Base-by-base conservation (phyloP, 2,888 invertebrate genomes). In the Fragum whitleyi region DNA sequence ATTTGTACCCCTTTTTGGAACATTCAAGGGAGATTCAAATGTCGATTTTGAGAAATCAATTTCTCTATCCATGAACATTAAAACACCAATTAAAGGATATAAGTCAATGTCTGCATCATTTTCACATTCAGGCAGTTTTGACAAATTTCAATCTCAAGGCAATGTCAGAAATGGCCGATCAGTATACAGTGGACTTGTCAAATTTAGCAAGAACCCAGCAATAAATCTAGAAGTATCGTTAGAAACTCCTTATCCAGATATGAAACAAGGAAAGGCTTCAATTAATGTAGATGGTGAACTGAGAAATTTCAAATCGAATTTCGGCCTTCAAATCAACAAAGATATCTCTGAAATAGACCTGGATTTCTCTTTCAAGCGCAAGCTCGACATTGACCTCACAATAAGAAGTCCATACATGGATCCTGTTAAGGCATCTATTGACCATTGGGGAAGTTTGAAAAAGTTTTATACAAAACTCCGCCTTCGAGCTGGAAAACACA, bases 241-340 rank as follows among this genome's bases (percentile, higher is more conserved):
- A 0, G 14, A 69, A 21, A 83, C 83, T 57, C 83, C 83, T 62
- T 68, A 74, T 28, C 9, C 67, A 14, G 59, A n/a, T 2, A 74
- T 32, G 62, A 71, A 42, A 21, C 51, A 70, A 14, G 28, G 65
- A 21, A 74, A 72, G 61, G 19, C 79, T n/a, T 61, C 77, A 1
- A 14, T 74, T n/a, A 69, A 62, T n/a, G 51, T 75, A 14, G 83
- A 80, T 29, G 80, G 83, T 26, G n/a, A 55, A 16, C n/a, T 72
- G 1, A 47, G 51, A 32, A 62, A 77, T 42, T 82, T 82, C 62
- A 83, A 79, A 69, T 69, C 71, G 6, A 74, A 77, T 26, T 47
- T 53, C 16, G 83, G 77, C 36, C n/a, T 74, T 5, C 83, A 79
- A 61, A 36, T 55, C n/a, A 79, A 83, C 67, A 83, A 83, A 36